phyloP scores from a whole-genome alignment of 2,113 vertebrate genomes.

The Dissostichus mawsoni region DNA sequence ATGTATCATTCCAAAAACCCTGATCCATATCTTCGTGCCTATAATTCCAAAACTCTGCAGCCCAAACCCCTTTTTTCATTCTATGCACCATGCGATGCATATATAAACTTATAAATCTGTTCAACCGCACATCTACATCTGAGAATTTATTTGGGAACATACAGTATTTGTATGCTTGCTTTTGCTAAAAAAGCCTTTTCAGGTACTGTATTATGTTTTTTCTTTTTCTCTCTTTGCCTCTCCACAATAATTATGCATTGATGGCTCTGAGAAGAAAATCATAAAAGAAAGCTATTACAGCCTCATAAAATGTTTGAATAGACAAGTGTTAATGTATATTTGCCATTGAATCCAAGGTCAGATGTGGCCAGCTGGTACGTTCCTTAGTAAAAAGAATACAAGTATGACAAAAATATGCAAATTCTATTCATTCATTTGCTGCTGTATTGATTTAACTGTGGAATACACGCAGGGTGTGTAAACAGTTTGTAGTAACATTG shows the following conservation, averaged over 20 bases:
- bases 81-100: constrained; percentile 57
- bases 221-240: constrained; percentile 7
- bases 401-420: constrained; percentile 34
- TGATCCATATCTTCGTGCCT: constrained; percentile 76
- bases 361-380: constrained; percentile 29
- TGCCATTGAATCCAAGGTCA: constrained; percentile 53
- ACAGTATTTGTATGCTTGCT: constrained; percentile 24
- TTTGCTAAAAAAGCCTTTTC: constrained; percentile 29
- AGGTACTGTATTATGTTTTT: constrained; percentile 15
- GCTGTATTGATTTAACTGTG: constrained; percentile 31
- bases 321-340: constrained; percentile 17
- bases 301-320: constrained; percentile 24
- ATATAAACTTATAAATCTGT: constrained; percentile 65
- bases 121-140: constrained; percentile 56
- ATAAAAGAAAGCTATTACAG: background rate
- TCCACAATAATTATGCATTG: constrained; percentile 5
- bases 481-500: constrained; percentile 16
- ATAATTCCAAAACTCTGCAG: constrained; percentile 63
- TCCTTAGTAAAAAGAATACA: constrained; percentile 9
- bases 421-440: constrained; percentile 26
- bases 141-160: constrained; percentile 47
- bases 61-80: constrained; percentile 35
- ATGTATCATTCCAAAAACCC: constrained; percentile 75
- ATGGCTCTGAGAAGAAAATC: constrained; percentile 27
- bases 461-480: constrained; percentile 15